Percentiles rank a stretch among this genome's conserved stretches.
These are phyloP conservation scores for Cichlasoma orientale DNA, from an alignment of 2,797 vertebrate species.

Conservation along the genomic window DNA sequence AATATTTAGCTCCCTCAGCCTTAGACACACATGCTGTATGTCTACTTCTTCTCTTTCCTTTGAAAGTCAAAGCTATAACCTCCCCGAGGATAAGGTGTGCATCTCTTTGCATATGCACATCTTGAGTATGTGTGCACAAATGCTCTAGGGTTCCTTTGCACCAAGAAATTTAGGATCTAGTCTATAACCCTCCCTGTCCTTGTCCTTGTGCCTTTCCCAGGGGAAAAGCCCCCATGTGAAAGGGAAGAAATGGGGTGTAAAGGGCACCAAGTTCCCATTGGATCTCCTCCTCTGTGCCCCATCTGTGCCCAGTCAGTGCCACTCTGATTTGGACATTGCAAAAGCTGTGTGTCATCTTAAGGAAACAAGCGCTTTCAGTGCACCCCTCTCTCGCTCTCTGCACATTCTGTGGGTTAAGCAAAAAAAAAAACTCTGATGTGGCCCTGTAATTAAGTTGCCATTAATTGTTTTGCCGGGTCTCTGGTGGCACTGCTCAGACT, in stretches of 20 bases:
- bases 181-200: conserved; percentile 51
- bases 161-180: conserved; percentile 44
- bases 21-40: neutral
- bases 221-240: conserved; percentile 72
- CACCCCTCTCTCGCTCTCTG: conserved; percentile 26
- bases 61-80: conserved; percentile 35
- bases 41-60: neutral
- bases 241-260: conserved; percentile 71
- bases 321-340: conserved; percentile 37
- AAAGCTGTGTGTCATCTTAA: conserved; percentile 22
- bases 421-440: conserved; percentile 50
- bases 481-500: conserved; percentile 52
- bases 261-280: conserved; percentile 79
- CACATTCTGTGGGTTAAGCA: conserved; percentile 55
- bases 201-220: conserved; percentile 47
- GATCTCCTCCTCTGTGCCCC: conserved; percentile 61
- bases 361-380: conserved; percentile 21
- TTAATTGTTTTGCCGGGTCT: conserved; percentile 73
- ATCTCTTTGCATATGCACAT: conserved; percentile 22
- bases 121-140: conserved; percentile 13
- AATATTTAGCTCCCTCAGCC: neutral
- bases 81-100: conserved; percentile 25
- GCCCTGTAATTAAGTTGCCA: conserved; percentile 71
- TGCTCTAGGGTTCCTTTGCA: conserved; percentile 16
- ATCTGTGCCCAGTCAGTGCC: conserved; percentile 70